Evolutionary conservation across 2,113 vertebrate species (phyloP), one percentile per base, ranked within the genome.

Genomic region (Hemiprocne comata): DNA sequence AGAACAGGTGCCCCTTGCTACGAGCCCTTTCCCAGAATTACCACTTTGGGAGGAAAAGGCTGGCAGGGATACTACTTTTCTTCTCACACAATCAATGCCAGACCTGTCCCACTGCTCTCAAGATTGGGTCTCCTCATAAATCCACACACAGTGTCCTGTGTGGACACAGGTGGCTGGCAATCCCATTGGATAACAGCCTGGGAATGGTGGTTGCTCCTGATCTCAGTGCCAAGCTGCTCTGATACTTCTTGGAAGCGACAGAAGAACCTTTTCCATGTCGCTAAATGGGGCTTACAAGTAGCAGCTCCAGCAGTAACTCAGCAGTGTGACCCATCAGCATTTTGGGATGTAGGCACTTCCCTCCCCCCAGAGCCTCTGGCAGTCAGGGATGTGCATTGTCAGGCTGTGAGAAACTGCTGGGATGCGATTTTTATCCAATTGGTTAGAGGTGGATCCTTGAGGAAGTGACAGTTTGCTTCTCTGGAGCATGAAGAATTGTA

Each of bases 121-220:
- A 33, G 24, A 34, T 76, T 44, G 31, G 69, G 66, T 87, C 70
- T 72, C 50, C 34, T 85, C 2, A 2, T 33, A 38, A 40, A 89
- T 42, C 26, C 38, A 55, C 53, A 33, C 6, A 10, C 67, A 62
- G 60, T 3, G 13, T n/a, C 46, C 61, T 16, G 2, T 44, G 21
- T 0, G 1, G 60, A 21, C 83, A 26, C 0, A 8, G 28, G 31
- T 40, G 28, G 13, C 1, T 29, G 23, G 42, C 2, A 3, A 67
- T 71, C 62, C 82, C 1, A 0, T 6, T 3, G 18, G 13, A 44
- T 54, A 48, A 64, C 1, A 48, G 50, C 15, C 31, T 1, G 0
- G 17, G 11, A 10, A 40, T 3, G 5, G 46, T 31, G 38, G 6
- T 11, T 51, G 24, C 57, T 86, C 38, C 60, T 55, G 21, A 12